Evolutionary conservation across 2,113 vertebrate species (phyloP).

Genomic region (Scopus umbretta): DNA sequence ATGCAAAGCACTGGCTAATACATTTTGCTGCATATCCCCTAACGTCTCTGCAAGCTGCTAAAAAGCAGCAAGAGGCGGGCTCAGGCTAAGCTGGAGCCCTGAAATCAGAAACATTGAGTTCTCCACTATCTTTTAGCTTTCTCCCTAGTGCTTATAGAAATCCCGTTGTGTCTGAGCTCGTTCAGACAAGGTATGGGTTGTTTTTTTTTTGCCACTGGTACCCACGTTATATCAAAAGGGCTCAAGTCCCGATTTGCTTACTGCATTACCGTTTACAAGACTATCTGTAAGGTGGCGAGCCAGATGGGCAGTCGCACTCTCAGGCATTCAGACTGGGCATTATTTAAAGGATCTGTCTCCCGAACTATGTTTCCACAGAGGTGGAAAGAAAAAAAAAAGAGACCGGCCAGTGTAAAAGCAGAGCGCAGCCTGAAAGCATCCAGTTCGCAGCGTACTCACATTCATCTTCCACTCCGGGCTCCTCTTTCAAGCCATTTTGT

Average conservation of each 20-base stretch:
- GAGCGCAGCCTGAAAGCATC: background rate
- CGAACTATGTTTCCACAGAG: background rate
- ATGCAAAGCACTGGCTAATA: background rate
- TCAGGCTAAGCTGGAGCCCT: background rate
- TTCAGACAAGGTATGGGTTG: background rate
- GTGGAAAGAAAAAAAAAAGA: background rate
- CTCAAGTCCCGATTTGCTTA: background rate
- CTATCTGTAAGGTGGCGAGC: background rate
- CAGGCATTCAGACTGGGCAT: background rate
- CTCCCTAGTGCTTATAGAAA: background rate
- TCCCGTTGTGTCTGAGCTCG: background rate
- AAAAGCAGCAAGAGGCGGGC: background rate
- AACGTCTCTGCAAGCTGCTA: background rate
- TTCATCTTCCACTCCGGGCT: conserved; percentile 68
- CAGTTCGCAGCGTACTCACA: conserved; percentile 65
- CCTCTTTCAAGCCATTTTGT: conserved; percentile 77
- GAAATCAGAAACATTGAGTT: background rate
- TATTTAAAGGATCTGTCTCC: background rate
- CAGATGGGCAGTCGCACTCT: background rate
- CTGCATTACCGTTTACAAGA: background rate
- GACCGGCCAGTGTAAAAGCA: background rate
- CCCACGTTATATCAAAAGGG: background rate
- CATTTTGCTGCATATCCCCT: background rate
- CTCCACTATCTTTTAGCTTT: background rate
- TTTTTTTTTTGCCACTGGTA: background rate